Conservation (phyloP, 1,140 invertebrate genomes). For the Hyles euphorbiae region DNA sequence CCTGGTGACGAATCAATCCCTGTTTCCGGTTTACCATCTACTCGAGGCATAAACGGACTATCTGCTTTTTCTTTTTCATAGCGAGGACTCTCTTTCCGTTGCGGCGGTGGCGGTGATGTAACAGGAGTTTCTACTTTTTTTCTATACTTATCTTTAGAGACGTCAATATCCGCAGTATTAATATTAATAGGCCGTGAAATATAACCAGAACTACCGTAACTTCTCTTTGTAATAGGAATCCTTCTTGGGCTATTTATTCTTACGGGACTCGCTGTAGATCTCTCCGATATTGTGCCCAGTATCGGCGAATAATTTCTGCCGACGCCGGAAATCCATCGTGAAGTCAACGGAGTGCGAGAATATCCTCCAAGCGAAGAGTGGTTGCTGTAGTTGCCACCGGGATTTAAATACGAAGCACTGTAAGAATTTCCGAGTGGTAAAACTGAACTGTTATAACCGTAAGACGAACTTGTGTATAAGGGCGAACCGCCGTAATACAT, state of each 20-base stretch:
- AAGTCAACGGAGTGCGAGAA: constrained; percentile 51
- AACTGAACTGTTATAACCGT: constrained; percentile 51
- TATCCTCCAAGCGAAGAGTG: constrained; percentile 75
- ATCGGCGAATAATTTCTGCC: constrained; percentile 81
- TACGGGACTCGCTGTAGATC: constrained; percentile 58
- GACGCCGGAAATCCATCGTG: constrained; percentile 48
- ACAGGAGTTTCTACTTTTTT: constrained; percentile 36
- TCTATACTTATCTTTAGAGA: constrained; percentile 79
- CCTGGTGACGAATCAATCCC: constrained; percentile 60
- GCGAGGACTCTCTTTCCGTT: neutral
- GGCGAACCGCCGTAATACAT: constrained; percentile 74
- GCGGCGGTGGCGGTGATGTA: neutral
- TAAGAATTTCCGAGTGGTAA: constrained; percentile 57
- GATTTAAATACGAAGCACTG: constrained; percentile 69
- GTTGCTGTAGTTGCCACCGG: constrained; percentile 75
- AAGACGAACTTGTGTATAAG: constrained; percentile 49
- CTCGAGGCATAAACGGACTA: constrained; percentile 48
- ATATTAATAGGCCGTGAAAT: constrained; percentile 79
- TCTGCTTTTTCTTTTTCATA: constrained; percentile 32
- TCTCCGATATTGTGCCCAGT: constrained; percentile 84
- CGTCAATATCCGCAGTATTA: constrained; percentile 89
- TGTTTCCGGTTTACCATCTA: constrained; percentile 62
- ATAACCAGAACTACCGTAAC: constrained; percentile 63
- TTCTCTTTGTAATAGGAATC: constrained; percentile 46
- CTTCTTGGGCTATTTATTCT: constrained; percentile 64